Conservation (phyloP, 2,888 invertebrate genomes). For the Pandemis heparana region DNA sequence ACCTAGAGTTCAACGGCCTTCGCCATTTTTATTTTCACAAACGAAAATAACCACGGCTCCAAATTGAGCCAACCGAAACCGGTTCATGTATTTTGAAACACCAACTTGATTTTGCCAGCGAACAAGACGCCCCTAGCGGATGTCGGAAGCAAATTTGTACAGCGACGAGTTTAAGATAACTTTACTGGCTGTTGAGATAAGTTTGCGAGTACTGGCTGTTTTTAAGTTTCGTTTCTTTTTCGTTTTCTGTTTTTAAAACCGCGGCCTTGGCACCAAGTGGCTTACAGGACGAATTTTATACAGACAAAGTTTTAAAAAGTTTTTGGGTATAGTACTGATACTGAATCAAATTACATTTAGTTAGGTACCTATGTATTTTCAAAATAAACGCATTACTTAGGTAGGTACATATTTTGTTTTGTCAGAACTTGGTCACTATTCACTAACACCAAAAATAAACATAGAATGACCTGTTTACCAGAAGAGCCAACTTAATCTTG, state of each 20-base stretch:
- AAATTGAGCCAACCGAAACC: conserved; percentile 28
- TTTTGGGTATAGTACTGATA: background rate
- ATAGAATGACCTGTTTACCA: no score
- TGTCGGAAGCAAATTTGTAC: background rate
- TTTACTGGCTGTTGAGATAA: conserved; percentile 50
- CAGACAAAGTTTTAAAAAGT: background rate
- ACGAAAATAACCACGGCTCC: conserved; percentile 31
- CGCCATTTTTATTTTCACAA: conserved; percentile 17
- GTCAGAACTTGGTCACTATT: no score
- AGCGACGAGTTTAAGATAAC: conserved; percentile 54
- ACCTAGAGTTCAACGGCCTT: conserved; percentile 13
- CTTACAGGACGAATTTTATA: conserved; percentile 47
- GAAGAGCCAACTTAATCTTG: no score
- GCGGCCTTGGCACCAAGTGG: conserved; percentile 74
- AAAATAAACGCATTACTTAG: no score
- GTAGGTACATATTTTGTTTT: no score
- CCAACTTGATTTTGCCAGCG: conserved; percentile 16
- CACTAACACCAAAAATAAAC: no score
- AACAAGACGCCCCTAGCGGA: background rate
- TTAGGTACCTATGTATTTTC: no score
- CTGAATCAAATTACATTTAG: no score
- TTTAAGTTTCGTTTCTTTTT: conserved; percentile 56
- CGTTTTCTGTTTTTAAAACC: conserved; percentile 53
- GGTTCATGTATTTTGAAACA: conserved; percentile 24
- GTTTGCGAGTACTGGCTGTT: conserved; percentile 59